Conservation (phyloP, 2,888 invertebrate species). For the Limnephilus auricula region DNA sequence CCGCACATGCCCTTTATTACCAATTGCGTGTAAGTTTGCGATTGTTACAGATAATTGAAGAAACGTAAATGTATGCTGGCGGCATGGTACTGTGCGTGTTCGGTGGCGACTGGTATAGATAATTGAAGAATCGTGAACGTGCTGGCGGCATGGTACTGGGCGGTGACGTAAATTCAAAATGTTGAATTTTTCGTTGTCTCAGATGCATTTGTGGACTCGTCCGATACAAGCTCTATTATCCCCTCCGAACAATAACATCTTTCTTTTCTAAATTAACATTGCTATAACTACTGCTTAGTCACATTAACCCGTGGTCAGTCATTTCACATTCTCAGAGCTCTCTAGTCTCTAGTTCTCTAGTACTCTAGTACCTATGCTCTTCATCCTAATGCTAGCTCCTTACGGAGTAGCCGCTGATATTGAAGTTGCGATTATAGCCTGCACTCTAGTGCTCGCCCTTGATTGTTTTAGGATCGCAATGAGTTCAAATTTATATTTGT, state of each 20-base stretch:
- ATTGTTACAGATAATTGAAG: no score
- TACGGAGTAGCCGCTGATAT: not conserved
- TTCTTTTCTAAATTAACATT: not conserved
- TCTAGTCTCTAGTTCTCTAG: not conserved
- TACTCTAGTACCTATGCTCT: not conserved
- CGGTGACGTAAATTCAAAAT: no score
- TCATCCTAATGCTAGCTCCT: not conserved
- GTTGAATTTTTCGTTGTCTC: no score
- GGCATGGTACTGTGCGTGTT: no score
- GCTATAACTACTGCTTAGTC: not conserved
- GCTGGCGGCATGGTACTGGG: no score
- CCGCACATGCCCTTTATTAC: no score
- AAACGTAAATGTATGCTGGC: no score
- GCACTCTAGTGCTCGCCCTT: slow-evolving; percentile 7
- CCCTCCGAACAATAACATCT: not conserved
- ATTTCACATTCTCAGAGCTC: not conserved
- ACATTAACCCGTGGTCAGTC: not conserved
- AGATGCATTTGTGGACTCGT: no score
- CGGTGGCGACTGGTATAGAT: no score
- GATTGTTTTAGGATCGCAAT: not conserved
- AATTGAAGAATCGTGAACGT: no score
- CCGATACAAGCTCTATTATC: not conserved
- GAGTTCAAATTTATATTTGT: not conserved
- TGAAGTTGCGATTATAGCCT: not conserved
- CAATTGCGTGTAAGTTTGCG: no score